phyloP scores from a whole-genome alignment of 1,140 invertebrate species.

The Drosophila elegans region DNA sequence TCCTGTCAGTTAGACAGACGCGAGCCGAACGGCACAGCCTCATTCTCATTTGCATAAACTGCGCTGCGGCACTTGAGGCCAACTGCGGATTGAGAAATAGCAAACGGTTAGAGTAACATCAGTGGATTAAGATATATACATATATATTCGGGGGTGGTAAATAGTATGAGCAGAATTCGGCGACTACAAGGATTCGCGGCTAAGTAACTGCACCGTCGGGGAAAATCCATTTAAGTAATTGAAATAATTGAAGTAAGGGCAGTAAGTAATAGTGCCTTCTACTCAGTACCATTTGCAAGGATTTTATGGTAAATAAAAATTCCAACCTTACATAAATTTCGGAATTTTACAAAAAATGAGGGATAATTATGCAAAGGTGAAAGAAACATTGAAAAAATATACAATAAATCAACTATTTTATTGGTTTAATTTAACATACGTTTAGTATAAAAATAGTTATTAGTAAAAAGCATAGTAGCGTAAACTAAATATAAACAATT shows the following conservation, averaged over 20 bases:
- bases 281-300: not conserved
- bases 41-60: conserved; percentile 76
- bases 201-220: not conserved
- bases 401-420: no score
- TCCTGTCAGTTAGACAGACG: conserved; percentile 17
- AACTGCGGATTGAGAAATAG: conserved; percentile 40
- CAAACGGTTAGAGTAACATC: conserved; percentile 7
- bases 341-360: no score
- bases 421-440: no score
- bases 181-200: conserved; percentile 4
- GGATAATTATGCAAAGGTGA: no score
- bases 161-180: not conserved
- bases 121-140: conserved; percentile 15
- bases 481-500: no score
- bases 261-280: not conserved
- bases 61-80: conserved; percentile 28
- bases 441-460: no score
- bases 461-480: no score
- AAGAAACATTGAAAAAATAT: no score
- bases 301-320: no score
- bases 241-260: conserved; percentile 4
- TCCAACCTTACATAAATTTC: no score
- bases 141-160: conserved; percentile 6
- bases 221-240: conserved; percentile 39
- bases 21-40: conserved; percentile 50